Conservation (phyloP, 2,888 invertebrate genomes). For the Nasonovia ribisnigri region DNA sequence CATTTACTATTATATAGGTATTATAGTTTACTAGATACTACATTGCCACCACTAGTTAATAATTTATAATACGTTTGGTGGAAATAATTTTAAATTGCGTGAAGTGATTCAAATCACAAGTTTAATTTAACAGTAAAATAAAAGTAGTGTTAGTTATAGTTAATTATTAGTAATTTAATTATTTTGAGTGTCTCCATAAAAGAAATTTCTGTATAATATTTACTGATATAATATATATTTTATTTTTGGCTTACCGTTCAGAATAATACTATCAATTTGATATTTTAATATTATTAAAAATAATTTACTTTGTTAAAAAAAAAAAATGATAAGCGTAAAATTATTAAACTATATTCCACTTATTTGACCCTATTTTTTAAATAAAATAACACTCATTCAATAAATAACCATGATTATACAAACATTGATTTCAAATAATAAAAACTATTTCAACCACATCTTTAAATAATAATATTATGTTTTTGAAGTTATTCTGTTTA, state of each 20-base stretch:
- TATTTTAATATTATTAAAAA: not conserved
- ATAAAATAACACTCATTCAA: not conserved
- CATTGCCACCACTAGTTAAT: not conserved
- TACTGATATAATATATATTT: not conserved
- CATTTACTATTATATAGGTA: not conserved
- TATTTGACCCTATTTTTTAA: not conserved
- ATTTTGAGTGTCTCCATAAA: not conserved
- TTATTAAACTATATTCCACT: not conserved
- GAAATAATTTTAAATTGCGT: not conserved
- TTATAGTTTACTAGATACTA: not conserved
- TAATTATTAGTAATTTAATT: not conserved
- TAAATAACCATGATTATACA: not conserved
- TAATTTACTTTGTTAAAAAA: not conserved
- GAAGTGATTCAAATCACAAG: not conserved
- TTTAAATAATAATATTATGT: conserved; percentile 2
- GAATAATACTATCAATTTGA: not conserved
- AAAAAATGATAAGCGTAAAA: not conserved
- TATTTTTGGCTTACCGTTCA: not conserved
- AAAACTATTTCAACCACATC: not conserved
- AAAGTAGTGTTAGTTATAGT: not conserved
- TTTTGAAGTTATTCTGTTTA: not conserved
- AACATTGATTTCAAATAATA: not conserved
- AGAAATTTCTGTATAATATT: not conserved
- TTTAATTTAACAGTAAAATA: not conserved
- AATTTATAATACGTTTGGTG: not conserved